Percentiles rank a stretch among this genome's conserved stretches.
These are phyloP conservation scores for Pseudoatta argentina DNA, from an alignment of 1,140 invertebrate genomes.

Conservation along the genomic window DNA sequence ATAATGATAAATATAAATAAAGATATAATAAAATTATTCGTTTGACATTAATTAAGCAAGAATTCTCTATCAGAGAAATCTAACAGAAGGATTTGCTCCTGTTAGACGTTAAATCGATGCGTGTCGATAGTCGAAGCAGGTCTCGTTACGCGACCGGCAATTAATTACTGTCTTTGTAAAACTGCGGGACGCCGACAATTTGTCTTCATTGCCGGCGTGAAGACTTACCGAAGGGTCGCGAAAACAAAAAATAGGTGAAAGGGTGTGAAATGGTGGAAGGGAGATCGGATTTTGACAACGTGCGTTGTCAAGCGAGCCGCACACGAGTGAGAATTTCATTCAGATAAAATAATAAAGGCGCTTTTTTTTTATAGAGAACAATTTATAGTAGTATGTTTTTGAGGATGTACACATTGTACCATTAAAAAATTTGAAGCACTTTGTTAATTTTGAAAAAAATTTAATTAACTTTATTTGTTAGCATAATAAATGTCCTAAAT, in stretches of 20 bases:
- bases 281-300: slow-evolving; percentile 22
- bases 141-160: slow-evolving; percentile 71
- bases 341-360: not conserved
- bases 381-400: not conserved
- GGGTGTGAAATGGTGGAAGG: not conserved
- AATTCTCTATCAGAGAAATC: not conserved
- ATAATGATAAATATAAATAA: too few relatives aligned
- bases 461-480: too few relatives aligned
- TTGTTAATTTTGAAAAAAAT: too few relatives aligned
- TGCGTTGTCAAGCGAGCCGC: not conserved
- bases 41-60: not conserved
- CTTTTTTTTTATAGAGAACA: not conserved
- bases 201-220: slow-evolving; percentile 81
- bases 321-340: not conserved
- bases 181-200: slow-evolving; percentile 78
- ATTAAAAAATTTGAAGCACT: too few relatives aligned
- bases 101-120: slow-evolving; percentile 20
- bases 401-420: not conserved
- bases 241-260: slow-evolving; percentile 18
- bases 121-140: slow-evolving; percentile 36
- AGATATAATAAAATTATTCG: not conserved
- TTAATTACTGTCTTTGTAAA: slow-evolving; percentile 80
- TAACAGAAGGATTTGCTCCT: slow-evolving; percentile 8
- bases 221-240: slow-evolving; percentile 73
- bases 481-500: too few relatives aligned